Evolutionary conservation across 1,140 invertebrate species (phyloP).

Genomic region (Platyscapa corneri): DNA sequence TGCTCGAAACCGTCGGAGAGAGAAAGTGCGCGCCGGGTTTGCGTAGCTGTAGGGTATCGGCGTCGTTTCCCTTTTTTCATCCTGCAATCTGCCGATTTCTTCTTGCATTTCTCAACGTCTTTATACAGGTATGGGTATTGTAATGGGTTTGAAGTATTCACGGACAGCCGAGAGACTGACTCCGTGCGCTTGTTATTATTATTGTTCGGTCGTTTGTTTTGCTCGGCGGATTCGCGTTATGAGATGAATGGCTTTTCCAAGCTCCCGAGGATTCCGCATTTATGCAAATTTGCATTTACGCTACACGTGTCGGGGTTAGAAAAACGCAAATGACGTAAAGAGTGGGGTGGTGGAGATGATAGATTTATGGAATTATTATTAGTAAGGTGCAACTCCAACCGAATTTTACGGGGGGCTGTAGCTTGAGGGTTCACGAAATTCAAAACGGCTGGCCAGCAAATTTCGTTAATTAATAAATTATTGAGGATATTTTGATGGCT

Average conservation of each 20-base stretch:
- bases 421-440: too few relatives aligned
- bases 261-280: too few relatives aligned
- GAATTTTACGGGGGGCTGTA: not conserved
- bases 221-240: not conserved
- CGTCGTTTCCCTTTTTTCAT: not conserved
- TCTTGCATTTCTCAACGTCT: not conserved
- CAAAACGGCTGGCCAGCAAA: too few relatives aligned
- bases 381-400: not conserved
- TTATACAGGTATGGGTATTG: not conserved
- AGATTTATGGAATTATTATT: too few relatives aligned
- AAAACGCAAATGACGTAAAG: not conserved
- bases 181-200: not conserved
- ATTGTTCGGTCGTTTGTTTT: not conserved
- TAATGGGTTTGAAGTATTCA: not conserved
- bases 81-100: not conserved
- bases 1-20: not conserved
- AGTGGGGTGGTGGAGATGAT: not conserved
- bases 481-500: too few relatives aligned
- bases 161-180: not conserved
- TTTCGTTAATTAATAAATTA: too few relatives aligned
- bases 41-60: not conserved
- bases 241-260: too few relatives aligned
- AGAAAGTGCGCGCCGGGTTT: not conserved
- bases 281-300: too few relatives aligned
- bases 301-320: not conserved